Conservation (phyloP, 2,888 invertebrate genomes). For the Cremastobaeus sp. region DNA sequence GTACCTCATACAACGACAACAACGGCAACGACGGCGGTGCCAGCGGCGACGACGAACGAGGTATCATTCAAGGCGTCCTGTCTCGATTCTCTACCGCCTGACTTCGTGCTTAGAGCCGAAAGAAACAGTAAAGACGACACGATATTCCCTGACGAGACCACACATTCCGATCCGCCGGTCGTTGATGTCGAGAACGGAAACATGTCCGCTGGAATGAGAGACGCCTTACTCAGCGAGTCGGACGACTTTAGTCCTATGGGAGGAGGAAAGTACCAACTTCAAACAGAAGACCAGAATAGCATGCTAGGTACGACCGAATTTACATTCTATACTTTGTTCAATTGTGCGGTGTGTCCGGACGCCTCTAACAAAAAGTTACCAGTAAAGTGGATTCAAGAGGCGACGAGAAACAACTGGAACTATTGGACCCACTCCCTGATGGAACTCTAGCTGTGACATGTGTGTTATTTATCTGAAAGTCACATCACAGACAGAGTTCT, state of each 20-base stretch:
- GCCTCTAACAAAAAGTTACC: conserved; percentile 19
- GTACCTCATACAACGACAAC: conserved; percentile 61
- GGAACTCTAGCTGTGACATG: conserved; percentile 91
- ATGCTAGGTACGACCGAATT: conserved; percentile 65
- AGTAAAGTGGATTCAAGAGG: conserved; percentile 15
- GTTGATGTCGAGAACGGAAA: conserved; percentile 49
- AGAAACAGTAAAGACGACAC: conserved; percentile 61
- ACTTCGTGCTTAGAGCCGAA: conserved; percentile 71
- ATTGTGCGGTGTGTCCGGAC: conserved; percentile 19
- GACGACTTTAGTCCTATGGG: conserved; percentile 88
- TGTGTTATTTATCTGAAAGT: conserved; percentile 80
- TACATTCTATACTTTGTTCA: conserved; percentile 43
- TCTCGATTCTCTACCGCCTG: conserved; percentile 65
- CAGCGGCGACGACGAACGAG: conserved; percentile 60
- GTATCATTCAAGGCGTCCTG: conserved; percentile 55
- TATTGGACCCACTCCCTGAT: conserved; percentile 78
- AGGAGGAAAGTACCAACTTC: conserved; percentile 84
- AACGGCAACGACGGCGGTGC: conserved; percentile 54
- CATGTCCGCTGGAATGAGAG: conserved; percentile 79
- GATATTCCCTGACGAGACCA: conserved; percentile 58
- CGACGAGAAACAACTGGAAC: conserved; percentile 7
- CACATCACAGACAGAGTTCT: conserved; percentile 99
- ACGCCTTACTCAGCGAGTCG: conserved; percentile 86
- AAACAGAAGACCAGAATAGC: conserved; percentile 85
- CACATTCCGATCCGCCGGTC: conserved; percentile 56